Evolutionary conservation across 2,888 invertebrate species (phyloP), one percentile per base, ranked within the genome.

Genomic region (Liopterus haemorrhoidalis): DNA sequence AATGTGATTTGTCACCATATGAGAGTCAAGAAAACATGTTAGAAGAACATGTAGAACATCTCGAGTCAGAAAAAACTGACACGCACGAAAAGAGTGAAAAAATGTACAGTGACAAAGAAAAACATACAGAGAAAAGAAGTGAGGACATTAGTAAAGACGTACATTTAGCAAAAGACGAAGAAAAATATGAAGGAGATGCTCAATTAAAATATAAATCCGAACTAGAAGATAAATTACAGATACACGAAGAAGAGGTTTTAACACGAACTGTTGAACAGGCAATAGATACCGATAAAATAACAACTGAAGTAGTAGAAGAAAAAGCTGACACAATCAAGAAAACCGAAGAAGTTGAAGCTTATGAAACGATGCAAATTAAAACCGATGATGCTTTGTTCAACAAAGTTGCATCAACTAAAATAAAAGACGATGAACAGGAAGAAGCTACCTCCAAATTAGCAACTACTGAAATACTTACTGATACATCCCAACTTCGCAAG

Each of bases 1-100:
- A 81, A 59, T 75, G 76, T 49, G 81, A 81, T 64, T 73, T 76
- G 54, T 78, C 79, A 49, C 78, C 78, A 63, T 72, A 76, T 60
- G 78, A 77, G 14, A 59, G 58, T 37, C 52, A 57, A 32, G 56
- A 57, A 9, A 57, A 65, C 49, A 59, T 67, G 30, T 52, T 69
- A 19, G 60, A 70, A 59, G 63, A 68, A 54, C 61, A 67, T 58
- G 65, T 67, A 41, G 65, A 62, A 41, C 67, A 68, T 49, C 49
- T 69, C 6, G 68, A 71, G 63, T 62, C 72, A 62, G 55, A 76
- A 68, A 46, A n/a, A n/a, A n/a, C n/a, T n/a, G n/a, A n/a, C n/a
- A n/a, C n/a, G n/a, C n/a, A n/a, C n/a, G n/a, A n/a, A n/a, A n/a
- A n/a, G n/a, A 44, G 50, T 19, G 56, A 54, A 8, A 57, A 57